phyloP scores from a whole-genome alignment of 2,888 invertebrate species.

The Xestoiulus laeticollis region DNA sequence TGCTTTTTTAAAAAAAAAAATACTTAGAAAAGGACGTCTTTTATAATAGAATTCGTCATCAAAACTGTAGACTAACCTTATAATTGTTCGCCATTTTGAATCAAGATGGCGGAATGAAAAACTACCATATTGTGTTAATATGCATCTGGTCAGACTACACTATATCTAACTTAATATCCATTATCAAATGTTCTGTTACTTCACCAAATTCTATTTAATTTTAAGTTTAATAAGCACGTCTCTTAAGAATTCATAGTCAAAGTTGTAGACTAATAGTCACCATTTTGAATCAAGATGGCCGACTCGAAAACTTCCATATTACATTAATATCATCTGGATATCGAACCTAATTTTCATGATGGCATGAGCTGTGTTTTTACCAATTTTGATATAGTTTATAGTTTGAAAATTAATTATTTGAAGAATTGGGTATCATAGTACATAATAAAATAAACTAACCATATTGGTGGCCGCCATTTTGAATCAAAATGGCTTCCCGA shows the following conservation, averaged over 20 bases:
- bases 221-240: no score
- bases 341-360: neutral
- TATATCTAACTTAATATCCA: no score
- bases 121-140: neutral
- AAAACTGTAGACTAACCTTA: neutral
- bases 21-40: no score
- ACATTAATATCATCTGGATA: neutral
- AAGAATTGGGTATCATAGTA: no score
- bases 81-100: neutral
- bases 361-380: neutral
- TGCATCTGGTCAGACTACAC: no score
- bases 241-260: neutral
- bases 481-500: neutral
- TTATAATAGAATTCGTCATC: neutral
- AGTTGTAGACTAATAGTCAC: neutral
- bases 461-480: neutral
- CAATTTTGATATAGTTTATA: no score
- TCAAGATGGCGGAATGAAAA: neutral
- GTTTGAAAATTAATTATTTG: no score
- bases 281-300: neutral
- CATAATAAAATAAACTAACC: no score
- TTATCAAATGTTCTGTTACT: no score
- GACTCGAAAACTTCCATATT: neutral
- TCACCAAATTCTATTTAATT: no score
- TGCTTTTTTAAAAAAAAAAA: no score